phyloP scores from a whole-genome alignment of 2,797 vertebrate species.

The Simalia tracyae region DNA sequence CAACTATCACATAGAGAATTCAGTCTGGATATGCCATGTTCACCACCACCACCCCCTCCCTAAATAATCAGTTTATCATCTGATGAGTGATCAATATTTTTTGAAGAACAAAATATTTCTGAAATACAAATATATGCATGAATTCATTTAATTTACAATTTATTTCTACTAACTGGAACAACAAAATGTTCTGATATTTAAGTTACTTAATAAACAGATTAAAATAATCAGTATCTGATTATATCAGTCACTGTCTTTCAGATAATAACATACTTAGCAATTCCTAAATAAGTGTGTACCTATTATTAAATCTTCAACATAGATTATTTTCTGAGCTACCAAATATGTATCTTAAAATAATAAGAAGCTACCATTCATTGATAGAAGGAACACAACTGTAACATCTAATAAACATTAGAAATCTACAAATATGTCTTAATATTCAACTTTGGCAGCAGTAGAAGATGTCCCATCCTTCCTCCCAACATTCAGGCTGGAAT shows the following conservation, averaged over 20 bases:
- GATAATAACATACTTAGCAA: neutral
- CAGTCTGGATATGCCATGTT: neutral
- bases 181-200: neutral
- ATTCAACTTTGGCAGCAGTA: neutral
- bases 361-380: neutral
- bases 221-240: neutral
- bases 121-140: neutral
- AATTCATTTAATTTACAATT: conserved; percentile 7
- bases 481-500: neutral
- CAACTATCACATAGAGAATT: neutral
- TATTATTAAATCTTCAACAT: neutral
- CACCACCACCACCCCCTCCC: neutral
- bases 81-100: neutral
- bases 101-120: neutral
- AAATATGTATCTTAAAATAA: neutral
- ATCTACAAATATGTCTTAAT: neutral
- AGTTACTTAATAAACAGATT: neutral
- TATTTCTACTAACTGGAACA: neutral
- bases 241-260: neutral
- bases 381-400: neutral
- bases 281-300: neutral
- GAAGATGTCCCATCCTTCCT: neutral
- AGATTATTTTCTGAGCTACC: neutral
- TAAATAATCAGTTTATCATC: neutral
- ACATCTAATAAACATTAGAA: neutral